Conservation (phyloP, 2,888 invertebrate species). For the Mactromeris polynyma region DNA sequence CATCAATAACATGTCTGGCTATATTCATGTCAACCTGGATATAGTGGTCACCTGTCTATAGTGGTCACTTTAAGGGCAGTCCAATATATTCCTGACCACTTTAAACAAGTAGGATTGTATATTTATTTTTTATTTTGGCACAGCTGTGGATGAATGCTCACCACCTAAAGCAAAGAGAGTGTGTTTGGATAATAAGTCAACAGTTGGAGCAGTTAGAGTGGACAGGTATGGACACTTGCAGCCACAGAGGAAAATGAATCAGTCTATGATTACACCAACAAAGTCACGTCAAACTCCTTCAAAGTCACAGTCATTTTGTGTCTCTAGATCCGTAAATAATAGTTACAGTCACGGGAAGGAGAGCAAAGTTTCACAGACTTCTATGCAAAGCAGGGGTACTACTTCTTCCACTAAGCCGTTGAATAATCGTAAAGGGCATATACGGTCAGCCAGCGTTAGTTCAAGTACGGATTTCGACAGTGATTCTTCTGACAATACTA, state of each 20-base stretch:
- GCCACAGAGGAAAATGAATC: conserved; percentile 1
- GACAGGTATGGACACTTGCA: conserved; percentile 19
- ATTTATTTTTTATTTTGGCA: not conserved
- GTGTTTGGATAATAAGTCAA: conserved; percentile 26
- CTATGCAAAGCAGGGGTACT: not conserved
- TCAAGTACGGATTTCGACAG: conserved; percentile 32
- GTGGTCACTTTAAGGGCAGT: too few relatives aligned
- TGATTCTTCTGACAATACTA: conserved; percentile 42
- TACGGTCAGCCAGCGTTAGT: conserved; percentile 28
- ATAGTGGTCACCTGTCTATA: too few relatives aligned
- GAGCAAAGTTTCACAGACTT: not conserved
- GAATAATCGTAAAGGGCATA: not conserved
- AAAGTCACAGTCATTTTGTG: conserved; percentile 32
- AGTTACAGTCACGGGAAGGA: not conserved
- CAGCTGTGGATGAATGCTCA: conserved; percentile 61
- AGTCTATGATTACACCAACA: conserved; percentile 11
- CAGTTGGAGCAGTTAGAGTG: conserved; percentile 27
- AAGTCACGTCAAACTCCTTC: conserved; percentile 30
- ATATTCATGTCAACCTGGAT: too few relatives aligned
- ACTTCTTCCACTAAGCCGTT: not conserved
- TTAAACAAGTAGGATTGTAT: too few relatives aligned
- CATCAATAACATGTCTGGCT: too few relatives aligned
- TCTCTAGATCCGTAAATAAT: not conserved
- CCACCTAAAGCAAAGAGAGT: conserved; percentile 62
- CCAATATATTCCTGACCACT: too few relatives aligned